Conservation (phyloP, 2,113 vertebrate species). For the Platycercus adscitus region DNA sequence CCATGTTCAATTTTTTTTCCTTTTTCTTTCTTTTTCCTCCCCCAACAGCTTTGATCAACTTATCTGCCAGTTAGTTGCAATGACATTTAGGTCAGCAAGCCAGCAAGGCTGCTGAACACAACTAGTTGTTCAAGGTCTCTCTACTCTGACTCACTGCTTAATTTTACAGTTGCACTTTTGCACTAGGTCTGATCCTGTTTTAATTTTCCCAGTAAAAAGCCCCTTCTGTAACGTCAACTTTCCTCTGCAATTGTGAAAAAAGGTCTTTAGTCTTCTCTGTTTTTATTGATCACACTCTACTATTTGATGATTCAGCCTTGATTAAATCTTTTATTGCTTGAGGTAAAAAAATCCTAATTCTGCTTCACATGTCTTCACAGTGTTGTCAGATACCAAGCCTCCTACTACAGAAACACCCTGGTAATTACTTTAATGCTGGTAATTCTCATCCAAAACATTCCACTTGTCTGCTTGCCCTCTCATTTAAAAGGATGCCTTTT, state of each 20-base stretch:
- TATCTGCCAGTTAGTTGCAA: background rate
- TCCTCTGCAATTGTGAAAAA: background rate
- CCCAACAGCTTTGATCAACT: background rate
- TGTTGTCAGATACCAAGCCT: background rate
- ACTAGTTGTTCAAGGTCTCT: background rate
- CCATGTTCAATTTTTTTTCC: too few relatives aligned
- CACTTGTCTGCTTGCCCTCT: background rate
- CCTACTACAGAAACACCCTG: background rate
- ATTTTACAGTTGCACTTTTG: background rate
- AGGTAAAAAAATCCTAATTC: background rate
- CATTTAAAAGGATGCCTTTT: background rate
- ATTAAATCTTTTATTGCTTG: background rate
- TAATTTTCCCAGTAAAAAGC: fast-evolving
- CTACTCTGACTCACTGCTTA: background rate
- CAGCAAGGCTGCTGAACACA: background rate
- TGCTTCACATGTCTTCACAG: background rate
- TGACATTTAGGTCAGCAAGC: background rate
- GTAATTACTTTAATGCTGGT: background rate
- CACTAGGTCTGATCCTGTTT: background rate
- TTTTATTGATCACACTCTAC: background rate
- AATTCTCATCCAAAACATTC: background rate
- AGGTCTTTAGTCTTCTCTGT: background rate
- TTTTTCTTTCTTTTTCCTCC: background rate
- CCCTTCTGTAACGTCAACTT: background rate
- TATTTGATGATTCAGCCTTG: background rate